phyloP scores from a whole-genome alignment of 2,797 vertebrate species.

The Psittacula echo region DNA sequence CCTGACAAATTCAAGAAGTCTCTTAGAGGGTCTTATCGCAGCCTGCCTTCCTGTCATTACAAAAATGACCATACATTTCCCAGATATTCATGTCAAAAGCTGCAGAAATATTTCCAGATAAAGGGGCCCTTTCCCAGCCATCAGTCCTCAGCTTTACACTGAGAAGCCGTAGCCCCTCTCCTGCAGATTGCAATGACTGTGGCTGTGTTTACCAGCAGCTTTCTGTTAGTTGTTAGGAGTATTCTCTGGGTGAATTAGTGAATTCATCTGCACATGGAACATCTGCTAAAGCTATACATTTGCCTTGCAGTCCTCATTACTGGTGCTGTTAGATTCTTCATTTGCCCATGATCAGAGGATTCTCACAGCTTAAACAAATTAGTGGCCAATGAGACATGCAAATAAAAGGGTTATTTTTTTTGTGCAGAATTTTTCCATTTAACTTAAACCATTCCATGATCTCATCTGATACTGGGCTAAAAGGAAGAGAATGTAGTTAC shows the following conservation, averaged over 20 bases:
- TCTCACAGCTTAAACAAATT: conserved; percentile 59
- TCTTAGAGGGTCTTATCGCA: conserved; percentile 53
- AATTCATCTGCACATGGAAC: background rate
- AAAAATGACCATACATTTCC: conserved; percentile 51
- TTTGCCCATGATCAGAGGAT: conserved; percentile 40
- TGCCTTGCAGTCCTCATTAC: conserved; percentile 30
- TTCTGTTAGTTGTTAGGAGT: background rate
- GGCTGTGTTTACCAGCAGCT: background rate
- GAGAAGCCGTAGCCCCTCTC: background rate
- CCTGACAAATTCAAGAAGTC: conserved; percentile 72
- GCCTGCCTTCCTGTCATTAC: conserved; percentile 44
- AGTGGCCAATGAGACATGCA: conserved; percentile 39
- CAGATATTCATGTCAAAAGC: conserved; percentile 43
- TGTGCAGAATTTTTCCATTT: background rate
- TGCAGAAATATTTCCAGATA: conserved; percentile 58
- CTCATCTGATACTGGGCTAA: conserved; percentile 19
- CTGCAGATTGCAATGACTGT: accelerated
- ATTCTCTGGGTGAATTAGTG: background rate
- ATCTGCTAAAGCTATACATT: conserved; percentile 24
- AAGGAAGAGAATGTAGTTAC: background rate
- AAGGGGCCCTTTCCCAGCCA: conserved; percentile 1
- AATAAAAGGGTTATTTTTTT: conserved; percentile 6
- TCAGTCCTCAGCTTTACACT: background rate
- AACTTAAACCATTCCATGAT: conserved; percentile 19
- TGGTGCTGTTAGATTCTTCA: conserved; percentile 4